Evolutionary conservation across 2,113 vertebrate species (phyloP).

Genomic region (Callipepla squamata): DNA sequence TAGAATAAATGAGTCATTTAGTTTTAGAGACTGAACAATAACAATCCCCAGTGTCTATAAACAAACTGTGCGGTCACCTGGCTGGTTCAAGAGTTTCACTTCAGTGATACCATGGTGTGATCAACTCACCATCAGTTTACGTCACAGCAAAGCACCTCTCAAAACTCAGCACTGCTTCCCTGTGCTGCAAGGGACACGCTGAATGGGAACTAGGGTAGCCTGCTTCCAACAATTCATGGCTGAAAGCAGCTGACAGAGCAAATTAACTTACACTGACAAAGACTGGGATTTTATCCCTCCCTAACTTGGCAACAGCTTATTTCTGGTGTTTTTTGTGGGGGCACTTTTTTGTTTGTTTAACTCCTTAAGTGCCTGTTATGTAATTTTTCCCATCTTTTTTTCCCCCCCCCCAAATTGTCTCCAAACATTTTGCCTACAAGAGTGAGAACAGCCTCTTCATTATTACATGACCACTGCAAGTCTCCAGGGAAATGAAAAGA

Average conservation of each 20-base stretch:
- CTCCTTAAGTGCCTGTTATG: background rate
- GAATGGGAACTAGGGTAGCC: background rate
- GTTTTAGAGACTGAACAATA: background rate
- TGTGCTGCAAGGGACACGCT: background rate
- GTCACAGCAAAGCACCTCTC: background rate
- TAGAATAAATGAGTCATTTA: background rate
- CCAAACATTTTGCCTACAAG: background rate
- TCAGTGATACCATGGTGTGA: background rate
- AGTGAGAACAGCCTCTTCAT: background rate
- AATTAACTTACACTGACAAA: background rate
- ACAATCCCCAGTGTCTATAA: background rate
- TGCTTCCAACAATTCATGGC: background rate
- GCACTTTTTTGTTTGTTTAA: background rate
- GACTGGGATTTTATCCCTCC: constrained; percentile 4
- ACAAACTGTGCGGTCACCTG: background rate
- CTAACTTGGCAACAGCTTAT: background rate
- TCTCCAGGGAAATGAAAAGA: background rate
- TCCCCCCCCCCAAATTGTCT: background rate
- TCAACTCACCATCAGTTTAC: background rate
- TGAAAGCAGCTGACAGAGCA: constrained; percentile 19
- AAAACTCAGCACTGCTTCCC: background rate
- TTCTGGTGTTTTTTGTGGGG: background rate
- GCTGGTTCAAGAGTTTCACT: background rate
- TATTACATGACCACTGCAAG: background rate
- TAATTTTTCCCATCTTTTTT: background rate